Evolutionary conservation across 2,797 vertebrate species (phyloP), one percentile per base, ranked within the genome.

Genomic region (Rhincodon typus): DNA sequence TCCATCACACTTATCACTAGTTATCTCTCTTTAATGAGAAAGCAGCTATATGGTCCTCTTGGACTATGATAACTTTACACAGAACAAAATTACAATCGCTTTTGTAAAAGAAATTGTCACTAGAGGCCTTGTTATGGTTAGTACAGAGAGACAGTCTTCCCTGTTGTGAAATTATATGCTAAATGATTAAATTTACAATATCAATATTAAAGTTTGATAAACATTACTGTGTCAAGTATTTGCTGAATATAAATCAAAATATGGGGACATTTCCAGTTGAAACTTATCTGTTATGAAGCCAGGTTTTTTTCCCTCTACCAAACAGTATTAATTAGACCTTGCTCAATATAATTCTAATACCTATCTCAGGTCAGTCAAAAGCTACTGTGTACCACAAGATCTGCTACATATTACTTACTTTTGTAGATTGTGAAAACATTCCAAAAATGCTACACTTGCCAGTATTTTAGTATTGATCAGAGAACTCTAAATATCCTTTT

Each of bases 381-480:
- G 70, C 70, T 74, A 77, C 12, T n/a, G 25, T 12, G 30, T 95
- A 50, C 69, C 53, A 27, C 1, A 67, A n/a, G 19, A n/a, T 93
- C 62, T 25, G 2, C 69, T 95, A 2, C 42, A 57, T 3, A 17
- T 53, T 77, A n/a, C 46, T 72, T 53, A 50, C 34, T 95, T 95
- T 95, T 57, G 27, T 95, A 91, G 46, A 74, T 53, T 77, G 66
- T 10, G 50, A 91, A n/a, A 57, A 50, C 74, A 77, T 77, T 77
- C 94, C 69, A 77, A 95, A 93, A 95, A 57, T 23, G 94, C 94
- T 95, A 46, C 42, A 77, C 30, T 95, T 57, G 94, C 46, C 46
- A 57, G 70, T 95, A 95, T 72, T 95, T 95, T 95, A 95, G 53
- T 95, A 95, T 95, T 95, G 94, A 77, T 95, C 46, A 53, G 94